Evolutionary conservation across 2,888 invertebrate species (phyloP).

Genomic region (Calliopum simillimum): DNA sequence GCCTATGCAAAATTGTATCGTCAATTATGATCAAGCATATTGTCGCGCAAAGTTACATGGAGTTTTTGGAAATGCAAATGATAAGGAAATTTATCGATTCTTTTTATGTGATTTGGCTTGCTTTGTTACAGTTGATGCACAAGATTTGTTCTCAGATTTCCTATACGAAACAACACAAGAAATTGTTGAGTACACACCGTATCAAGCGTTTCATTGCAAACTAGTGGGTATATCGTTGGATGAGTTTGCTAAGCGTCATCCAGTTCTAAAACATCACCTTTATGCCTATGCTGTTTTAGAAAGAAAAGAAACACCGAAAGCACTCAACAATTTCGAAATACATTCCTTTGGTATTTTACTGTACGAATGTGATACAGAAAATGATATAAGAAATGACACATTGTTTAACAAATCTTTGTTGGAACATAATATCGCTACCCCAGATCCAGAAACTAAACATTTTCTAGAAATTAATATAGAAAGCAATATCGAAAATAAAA

Average conservation of each 20-base stretch:
- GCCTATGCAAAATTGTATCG: slow-evolving; percentile 52
- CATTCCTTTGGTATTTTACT: slow-evolving; percentile 47
- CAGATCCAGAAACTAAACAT: slow-evolving; percentile 44
- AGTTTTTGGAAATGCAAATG: slow-evolving; percentile 37
- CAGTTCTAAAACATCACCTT: slow-evolving; percentile 44
- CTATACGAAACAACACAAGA: slow-evolving; percentile 46
- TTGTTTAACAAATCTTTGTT: slow-evolving; percentile 48
- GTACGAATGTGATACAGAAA: slow-evolving; percentile 46
- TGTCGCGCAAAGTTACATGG: slow-evolving; percentile 52
- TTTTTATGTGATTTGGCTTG: slow-evolving; percentile 50
- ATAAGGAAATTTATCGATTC: slow-evolving; percentile 45
- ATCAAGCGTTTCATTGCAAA: slow-evolving; percentile 51
- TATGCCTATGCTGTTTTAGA: slow-evolving; percentile 46
- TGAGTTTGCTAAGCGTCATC: slow-evolving; percentile 42
- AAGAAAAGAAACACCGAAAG: not conserved
- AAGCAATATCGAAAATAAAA: slow-evolving; percentile 3
- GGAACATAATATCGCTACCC: slow-evolving; percentile 45
- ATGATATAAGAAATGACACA: slow-evolving; percentile 37
- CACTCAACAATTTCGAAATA: slow-evolving; percentile 40
- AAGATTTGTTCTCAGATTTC: slow-evolving; percentile 44
- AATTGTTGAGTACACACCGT: slow-evolving; percentile 50
- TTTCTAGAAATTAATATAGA: slow-evolving; percentile 46
- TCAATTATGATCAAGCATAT: slow-evolving; percentile 45
- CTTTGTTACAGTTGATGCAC: slow-evolving; percentile 42
- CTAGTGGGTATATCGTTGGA: slow-evolving; percentile 49